Evolutionary conservation across 2,888 invertebrate genomes (phyloP).

Genomic region (Ptilodon capucinus): DNA sequence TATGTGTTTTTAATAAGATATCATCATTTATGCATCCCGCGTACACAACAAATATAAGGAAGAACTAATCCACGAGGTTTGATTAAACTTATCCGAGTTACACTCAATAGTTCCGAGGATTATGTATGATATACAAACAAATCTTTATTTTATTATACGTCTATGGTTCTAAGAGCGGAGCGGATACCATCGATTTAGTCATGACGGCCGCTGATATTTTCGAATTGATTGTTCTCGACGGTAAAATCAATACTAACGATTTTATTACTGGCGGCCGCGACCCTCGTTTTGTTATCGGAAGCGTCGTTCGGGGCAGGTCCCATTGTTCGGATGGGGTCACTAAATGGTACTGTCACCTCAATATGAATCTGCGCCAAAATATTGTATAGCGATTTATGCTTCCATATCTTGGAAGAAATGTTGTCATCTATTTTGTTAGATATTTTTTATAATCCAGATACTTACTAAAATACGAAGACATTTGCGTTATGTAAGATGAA

Average conservation of each 20-base stretch:
- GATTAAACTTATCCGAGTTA: conserved; percentile 22
- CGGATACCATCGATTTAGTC: conserved; percentile 76
- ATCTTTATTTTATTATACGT: conserved; percentile 19
- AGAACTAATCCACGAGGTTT: conserved; percentile 12
- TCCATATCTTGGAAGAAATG: not conserved
- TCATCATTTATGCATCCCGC: conserved; percentile 1
- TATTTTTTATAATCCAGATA: too few species aligned
- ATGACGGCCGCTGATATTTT: conserved; percentile 51
- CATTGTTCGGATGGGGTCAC: conserved; percentile 28
- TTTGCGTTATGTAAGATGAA: too few species aligned
- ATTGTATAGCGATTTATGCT: not conserved
- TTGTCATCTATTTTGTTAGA: not conserved
- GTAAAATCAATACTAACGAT: conserved; percentile 76
- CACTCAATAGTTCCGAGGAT: conserved; percentile 27
- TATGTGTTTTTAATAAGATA: not conserved
- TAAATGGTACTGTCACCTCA: conserved; percentile 23
- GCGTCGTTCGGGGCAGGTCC: conserved; percentile 33
- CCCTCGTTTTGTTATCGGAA: conserved; percentile 39
- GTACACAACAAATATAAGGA: conserved; percentile 8
- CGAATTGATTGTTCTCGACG: conserved; percentile 73
- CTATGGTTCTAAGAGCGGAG: conserved; percentile 53
- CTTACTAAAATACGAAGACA: too few species aligned
- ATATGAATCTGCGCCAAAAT: conserved; percentile 11
- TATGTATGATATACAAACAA: conserved; percentile 12
- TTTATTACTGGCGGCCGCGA: conserved; percentile 60